Evolutionary conservation across 2,797 vertebrate genomes (phyloP).

Genomic region (Mormyrops attenuatus): DNA sequence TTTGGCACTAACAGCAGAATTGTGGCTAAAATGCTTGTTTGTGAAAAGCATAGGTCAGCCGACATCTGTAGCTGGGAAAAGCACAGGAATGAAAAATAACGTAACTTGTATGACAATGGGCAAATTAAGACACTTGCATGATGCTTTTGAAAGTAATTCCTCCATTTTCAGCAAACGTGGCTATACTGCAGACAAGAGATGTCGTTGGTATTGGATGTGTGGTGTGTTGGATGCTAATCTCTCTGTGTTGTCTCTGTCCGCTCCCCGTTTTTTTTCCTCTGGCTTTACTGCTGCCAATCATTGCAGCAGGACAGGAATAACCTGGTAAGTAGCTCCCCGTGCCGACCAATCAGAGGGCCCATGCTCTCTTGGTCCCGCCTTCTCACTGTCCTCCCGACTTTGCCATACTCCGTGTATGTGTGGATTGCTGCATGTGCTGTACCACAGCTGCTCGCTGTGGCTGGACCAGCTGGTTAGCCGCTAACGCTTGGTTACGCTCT

Average conservation of each 20-base stretch:
- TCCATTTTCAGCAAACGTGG: neutral
- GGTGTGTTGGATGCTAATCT: conserved; percentile 48
- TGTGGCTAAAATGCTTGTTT: neutral
- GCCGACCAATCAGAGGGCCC: conserved; percentile 45
- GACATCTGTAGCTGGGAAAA: neutral
- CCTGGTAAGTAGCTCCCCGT: conserved; percentile 79
- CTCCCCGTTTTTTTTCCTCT: conserved; percentile 56
- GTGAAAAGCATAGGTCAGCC: neutral
- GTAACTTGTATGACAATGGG: neutral
- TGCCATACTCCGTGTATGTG: neutral
- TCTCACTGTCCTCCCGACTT: neutral
- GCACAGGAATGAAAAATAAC: neutral
- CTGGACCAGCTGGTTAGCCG: neutral
- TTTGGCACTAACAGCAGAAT: neutral
- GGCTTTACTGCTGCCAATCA: conserved; percentile 72
- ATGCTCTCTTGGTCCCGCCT: neutral
- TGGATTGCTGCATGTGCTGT: neutral
- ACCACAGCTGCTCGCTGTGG: neutral
- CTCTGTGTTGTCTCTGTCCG: conserved; percentile 64
- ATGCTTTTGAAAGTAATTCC: neutral
- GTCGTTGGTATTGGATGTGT: neutral
- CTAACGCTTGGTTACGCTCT: neutral
- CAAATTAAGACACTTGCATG: neutral
- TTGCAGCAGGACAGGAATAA: conserved; percentile 98
- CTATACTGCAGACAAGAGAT: neutral